These are phyloP conservation scores for Cryptocheilus praepositus DNA, from an alignment of 2,888 invertebrate genomes.

Conservation along the genomic window DNA sequence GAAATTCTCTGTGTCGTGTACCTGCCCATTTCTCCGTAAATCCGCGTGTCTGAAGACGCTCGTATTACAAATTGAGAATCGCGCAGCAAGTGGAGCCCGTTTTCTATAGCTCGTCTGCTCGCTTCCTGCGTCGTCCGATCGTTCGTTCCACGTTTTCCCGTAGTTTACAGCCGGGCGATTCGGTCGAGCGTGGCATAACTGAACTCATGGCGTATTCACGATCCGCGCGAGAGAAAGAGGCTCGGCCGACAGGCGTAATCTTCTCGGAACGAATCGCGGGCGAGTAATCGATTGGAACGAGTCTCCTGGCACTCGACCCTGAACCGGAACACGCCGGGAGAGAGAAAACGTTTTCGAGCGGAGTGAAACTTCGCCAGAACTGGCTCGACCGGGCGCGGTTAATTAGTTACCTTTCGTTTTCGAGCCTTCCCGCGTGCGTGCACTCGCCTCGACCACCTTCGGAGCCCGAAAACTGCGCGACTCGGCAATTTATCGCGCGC, in stretches of 20 bases:
- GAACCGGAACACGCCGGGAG: slow-evolving; percentile 47
- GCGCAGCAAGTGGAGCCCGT: no score
- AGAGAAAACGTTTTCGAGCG: slow-evolving; percentile 45
- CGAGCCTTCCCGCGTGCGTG: slow-evolving; percentile 37
- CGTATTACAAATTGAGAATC: no score
- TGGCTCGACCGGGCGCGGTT: slow-evolving; percentile 53
- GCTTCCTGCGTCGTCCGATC: no score
- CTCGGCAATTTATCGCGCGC: slow-evolving; percentile 1
- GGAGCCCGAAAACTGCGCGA: no score
- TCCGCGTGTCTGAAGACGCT: no score
- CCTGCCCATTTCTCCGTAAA: no score
- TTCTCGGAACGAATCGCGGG: slow-evolving; percentile 41
- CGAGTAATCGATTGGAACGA: slow-evolving; percentile 54
- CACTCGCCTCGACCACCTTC: not conserved
- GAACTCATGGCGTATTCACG: no score
- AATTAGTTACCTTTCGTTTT: slow-evolving; percentile 62
- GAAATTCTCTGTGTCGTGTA: no score
- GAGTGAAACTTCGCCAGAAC: slow-evolving; percentile 52
- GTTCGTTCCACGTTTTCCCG: no score
- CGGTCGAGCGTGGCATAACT: slow-evolving; percentile 4
- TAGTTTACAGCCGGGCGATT: not conserved
- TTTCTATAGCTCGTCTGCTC: no score
- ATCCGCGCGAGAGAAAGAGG: not conserved
- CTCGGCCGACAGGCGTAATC: slow-evolving; percentile 26
- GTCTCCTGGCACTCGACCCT: slow-evolving; percentile 48